Percentiles rank a stretch among this genome's conserved stretches.
Conservation (phyloP, 2,797 vertebrate genomes). For the Varecia variegata region DNA sequence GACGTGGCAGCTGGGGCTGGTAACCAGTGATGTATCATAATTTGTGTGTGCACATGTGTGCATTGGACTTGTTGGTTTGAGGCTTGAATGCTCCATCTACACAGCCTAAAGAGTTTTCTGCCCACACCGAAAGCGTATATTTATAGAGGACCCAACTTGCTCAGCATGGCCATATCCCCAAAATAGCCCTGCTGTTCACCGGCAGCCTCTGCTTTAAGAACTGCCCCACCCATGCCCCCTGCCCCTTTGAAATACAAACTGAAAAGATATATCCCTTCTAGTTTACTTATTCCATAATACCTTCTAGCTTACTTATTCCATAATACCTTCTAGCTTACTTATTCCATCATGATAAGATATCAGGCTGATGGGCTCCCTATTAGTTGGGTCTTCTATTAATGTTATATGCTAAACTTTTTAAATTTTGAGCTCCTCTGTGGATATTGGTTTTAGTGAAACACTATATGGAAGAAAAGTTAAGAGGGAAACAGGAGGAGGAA, state of each 20-base stretch:
- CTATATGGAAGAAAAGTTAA: conserved; percentile 15
- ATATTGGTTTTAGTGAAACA: conserved; percentile 50
- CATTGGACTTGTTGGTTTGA: neutral
- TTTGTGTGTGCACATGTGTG: neutral
- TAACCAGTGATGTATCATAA: neutral
- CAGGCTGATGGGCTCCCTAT: neutral
- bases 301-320: neutral
- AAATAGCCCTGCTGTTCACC: neutral
- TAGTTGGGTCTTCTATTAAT: neutral
- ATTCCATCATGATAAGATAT: neutral
- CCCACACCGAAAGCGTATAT: neutral
- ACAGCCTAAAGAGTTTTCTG: neutral
- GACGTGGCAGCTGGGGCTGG: neutral
- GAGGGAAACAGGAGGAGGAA: conserved; percentile 15
- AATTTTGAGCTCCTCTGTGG: conserved; percentile 38
- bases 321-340: no score
- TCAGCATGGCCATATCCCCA: neutral
- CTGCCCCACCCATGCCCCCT: no score
- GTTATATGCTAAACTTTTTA: conserved; percentile 11
- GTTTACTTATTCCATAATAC: neutral
- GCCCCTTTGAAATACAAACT: neutral
- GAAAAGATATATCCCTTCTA: neutral
- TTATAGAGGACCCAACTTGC: neutral
- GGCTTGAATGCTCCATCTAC: neutral
- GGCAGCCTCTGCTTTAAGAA: neutral